phyloP scores from a whole-genome alignment of 2,797 vertebrate genomes.

The Podarcis lilfordi region DNA sequence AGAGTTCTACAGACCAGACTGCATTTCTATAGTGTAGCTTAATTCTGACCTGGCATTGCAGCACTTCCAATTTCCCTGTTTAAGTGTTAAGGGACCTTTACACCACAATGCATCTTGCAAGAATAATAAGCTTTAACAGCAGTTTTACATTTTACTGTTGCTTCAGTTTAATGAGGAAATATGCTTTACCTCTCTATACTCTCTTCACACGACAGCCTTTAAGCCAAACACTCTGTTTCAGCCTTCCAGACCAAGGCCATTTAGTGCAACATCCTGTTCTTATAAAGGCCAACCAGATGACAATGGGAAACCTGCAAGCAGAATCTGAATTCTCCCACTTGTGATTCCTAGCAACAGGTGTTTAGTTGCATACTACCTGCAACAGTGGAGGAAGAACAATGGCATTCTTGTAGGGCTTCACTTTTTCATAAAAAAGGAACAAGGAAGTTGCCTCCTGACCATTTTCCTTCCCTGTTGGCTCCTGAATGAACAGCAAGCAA shows the following conservation, averaged over 20 bases:
- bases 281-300: too few species aligned
- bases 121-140: neutral
- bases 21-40: neutral
- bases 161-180: neutral
- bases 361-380: neutral
- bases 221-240: neutral
- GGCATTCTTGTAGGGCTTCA: neutral
- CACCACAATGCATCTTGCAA: neutral
- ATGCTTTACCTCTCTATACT: neutral
- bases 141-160: neutral
- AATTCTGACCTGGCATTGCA: constrained; percentile 5
- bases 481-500: neutral
- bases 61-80: neutral
- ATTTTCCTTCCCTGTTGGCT: neutral
- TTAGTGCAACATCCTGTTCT: too few species aligned
- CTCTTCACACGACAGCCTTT: neutral
- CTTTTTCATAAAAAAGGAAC: neutral
- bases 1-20: neutral
- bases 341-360: neutral
- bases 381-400: neutral
- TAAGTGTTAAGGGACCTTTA: neutral
- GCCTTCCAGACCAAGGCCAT: neutral
- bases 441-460: neutral
- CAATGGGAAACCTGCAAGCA: too few species aligned
- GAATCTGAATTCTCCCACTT: too few species aligned